phyloP scores from a whole-genome alignment of 2,888 invertebrate species.

The Drosophila ezoana region DNA sequence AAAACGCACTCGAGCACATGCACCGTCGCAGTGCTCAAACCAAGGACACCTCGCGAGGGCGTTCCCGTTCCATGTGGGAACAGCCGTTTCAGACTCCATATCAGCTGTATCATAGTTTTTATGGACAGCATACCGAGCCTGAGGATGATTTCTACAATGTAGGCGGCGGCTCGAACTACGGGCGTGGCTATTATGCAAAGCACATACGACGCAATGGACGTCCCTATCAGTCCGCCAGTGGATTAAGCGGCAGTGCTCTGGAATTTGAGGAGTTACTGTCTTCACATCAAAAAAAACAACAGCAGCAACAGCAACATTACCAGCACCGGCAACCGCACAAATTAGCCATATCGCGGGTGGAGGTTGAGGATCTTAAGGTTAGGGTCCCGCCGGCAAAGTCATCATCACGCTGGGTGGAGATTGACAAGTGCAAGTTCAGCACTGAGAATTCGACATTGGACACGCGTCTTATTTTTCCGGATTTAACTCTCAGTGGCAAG shows the following conservation, averaged over 20 bases:
- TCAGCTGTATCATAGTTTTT: constrained; percentile 82
- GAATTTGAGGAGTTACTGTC: constrained; percentile 67
- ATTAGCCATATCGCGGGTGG: constrained; percentile 73
- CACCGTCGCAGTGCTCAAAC: constrained; percentile 82
- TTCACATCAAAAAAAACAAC: constrained; percentile 54
- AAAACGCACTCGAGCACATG: constrained; percentile 89
- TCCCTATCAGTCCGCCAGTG: constrained; percentile 41
- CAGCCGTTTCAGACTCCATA: constrained; percentile 80
- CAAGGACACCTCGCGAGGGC: constrained; percentile 56
- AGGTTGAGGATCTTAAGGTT: constrained; percentile 85
- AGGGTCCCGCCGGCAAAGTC: constrained; percentile 89
- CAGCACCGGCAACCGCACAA: constrained; percentile 75
- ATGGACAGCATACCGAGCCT: constrained; percentile 74
- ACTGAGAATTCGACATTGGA: constrained; percentile 90
- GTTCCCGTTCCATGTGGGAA: constrained; percentile 74
- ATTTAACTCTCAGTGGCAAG: constrained; percentile 91
- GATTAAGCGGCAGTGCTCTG: constrained; percentile 46
- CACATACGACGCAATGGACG: constrained; percentile 63
- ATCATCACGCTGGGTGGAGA: constrained; percentile 87
- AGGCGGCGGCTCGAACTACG: constrained; percentile 41
- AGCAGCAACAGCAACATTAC: constrained; percentile 53
- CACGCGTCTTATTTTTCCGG: constrained; percentile 91
- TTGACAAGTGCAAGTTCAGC: constrained; percentile 91
- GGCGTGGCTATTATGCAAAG: constrained; percentile 75
- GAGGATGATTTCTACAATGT: constrained; percentile 73